Evolutionary conservation across 2,113 vertebrate genomes (phyloP).

Genomic region (Lagopus muta): DNA sequence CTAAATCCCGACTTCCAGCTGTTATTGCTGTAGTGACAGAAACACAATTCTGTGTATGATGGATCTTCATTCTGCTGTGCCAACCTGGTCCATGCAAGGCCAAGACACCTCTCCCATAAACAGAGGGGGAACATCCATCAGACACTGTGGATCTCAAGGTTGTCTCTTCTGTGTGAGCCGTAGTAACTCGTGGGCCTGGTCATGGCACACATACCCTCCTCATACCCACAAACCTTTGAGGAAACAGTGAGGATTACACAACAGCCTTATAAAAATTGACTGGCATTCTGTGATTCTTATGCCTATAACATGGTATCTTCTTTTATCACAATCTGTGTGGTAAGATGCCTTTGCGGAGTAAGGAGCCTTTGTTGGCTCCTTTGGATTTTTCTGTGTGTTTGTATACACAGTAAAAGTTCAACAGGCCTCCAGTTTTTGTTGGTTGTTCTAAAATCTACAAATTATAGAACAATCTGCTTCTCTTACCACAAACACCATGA

Average conservation of each 20-base stretch:
- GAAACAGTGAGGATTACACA: neutral
- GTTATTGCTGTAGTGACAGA: fast-evolving
- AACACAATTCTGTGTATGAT: fast-evolving
- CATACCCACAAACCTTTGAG: neutral
- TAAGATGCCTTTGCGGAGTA: neutral
- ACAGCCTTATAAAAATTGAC: neutral
- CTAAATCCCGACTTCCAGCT: neutral
- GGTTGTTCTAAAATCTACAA: neutral
- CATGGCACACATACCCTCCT: neutral
- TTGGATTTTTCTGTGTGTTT: neutral
- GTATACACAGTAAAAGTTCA: neutral
- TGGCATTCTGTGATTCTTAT: neutral
- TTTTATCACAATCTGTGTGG: neutral
- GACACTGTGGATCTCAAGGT: no score
- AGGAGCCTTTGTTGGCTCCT: neutral
- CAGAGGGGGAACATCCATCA: neutral
- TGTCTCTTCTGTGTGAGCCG: neutral
- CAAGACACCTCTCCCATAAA: neutral
- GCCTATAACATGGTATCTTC: no score
- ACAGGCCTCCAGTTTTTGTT: neutral
- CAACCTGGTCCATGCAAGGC: neutral
- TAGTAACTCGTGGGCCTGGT: neutral
- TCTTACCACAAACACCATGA: neutral
- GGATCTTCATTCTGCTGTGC: neutral
- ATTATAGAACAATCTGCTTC: neutral